Evolutionary conservation across 2,113 vertebrate genomes (phyloP).

Genomic region (Nipponia nippon): DNA sequence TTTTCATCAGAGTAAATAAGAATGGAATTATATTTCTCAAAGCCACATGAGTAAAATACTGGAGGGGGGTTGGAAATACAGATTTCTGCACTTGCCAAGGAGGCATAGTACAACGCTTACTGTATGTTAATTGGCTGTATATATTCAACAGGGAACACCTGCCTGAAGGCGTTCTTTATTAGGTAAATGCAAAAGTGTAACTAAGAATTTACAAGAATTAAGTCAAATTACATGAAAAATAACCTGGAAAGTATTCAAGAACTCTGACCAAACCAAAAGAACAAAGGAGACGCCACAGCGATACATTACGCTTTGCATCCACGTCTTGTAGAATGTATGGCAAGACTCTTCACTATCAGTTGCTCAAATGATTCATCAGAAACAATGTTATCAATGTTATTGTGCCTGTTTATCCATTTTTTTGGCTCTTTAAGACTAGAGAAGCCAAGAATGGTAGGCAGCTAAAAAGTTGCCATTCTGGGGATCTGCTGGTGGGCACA

Average conservation of each 20-base stretch:
- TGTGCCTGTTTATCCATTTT: background rate
- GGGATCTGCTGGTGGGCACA: background rate
- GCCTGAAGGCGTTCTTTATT: background rate
- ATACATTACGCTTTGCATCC: background rate
- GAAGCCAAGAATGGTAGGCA: background rate
- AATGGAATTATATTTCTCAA: background rate
- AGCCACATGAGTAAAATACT: background rate
- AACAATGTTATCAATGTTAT: fast-evolving
- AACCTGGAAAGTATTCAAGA: background rate
- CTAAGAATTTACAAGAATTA: background rate
- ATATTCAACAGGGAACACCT: background rate
- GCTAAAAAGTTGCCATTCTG: background rate
- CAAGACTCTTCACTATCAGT: background rate
- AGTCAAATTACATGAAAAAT: background rate
- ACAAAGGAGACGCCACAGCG: background rate
- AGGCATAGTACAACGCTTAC: background rate
- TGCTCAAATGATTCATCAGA: background rate
- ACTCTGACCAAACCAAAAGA: background rate
- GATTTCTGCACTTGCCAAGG: background rate
- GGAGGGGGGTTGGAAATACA: background rate
- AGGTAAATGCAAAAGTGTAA: background rate
- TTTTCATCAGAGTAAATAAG: background rate
- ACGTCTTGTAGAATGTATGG: background rate
- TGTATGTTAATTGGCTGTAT: background rate
- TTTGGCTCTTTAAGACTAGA: background rate